These are phyloP conservation scores for Neodiprion virginianus DNA, from an alignment of 1,140 invertebrate genomes.

Conservation along the genomic window DNA sequence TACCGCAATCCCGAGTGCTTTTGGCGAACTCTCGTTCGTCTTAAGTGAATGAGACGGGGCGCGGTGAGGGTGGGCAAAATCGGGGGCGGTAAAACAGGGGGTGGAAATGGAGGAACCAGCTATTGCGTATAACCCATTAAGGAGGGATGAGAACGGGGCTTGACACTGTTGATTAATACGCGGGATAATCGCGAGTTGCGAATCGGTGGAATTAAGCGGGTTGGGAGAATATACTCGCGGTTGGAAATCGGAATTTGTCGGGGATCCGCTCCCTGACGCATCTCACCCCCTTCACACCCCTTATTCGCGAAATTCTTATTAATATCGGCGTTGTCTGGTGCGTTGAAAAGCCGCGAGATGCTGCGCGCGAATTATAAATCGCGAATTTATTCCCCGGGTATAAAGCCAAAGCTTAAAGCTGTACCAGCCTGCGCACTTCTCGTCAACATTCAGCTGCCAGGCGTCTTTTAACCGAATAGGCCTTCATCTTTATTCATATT, in stretches of 20 bases:
- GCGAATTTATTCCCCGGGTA: no score
- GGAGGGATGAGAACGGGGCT: not conserved
- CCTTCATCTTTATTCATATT: no score
- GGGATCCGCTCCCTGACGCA: not conserved
- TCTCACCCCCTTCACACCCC: no score
- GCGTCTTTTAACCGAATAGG: no score
- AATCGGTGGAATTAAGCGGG: not conserved
- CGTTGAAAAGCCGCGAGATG: no score
- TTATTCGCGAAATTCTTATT: no score
- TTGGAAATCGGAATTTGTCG: not conserved
- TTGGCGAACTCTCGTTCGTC: not conserved
- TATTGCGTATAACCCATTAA: not conserved
- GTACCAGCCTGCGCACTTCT: no score
- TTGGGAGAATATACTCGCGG: not conserved
- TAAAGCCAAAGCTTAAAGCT: no score
- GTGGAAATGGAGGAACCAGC: not conserved
- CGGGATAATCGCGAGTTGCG: no score
- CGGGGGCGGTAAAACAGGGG: not conserved
- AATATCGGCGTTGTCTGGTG: no score
- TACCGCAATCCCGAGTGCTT: not conserved
- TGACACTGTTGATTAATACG: constrained; percentile 2
- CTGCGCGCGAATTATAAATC: no score
- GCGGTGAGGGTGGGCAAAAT: not conserved
- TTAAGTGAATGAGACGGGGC: not conserved
- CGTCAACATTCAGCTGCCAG: no score